These are phyloP conservation scores for Erythrocercus mccallii DNA, from an alignment of 2,113 vertebrate species.

Conservation along the genomic window DNA sequence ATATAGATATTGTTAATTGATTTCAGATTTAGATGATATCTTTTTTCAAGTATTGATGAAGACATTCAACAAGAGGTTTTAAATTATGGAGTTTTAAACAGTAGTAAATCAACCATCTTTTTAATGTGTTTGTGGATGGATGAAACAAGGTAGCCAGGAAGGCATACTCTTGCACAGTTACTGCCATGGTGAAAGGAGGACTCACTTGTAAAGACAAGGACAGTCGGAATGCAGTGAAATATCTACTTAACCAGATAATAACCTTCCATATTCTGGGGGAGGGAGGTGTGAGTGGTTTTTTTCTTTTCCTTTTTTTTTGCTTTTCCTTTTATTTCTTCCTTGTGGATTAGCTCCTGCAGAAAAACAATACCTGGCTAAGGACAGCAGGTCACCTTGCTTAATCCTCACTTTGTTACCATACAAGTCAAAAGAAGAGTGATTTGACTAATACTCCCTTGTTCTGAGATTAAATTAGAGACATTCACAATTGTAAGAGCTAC, in stretches of 20 bases:
- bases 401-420: neutral
- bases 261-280: no score
- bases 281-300: no score
- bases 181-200: neutral
- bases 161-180: neutral
- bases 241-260: neutral
- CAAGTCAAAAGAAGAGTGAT: neutral
- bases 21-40: neutral
- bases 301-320: accelerated
- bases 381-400: neutral
- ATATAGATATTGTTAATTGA: neutral
- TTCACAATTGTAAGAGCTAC: neutral
- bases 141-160: neutral
- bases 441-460: neutral
- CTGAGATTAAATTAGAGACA: neutral
- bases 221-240: neutral
- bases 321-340: neutral
- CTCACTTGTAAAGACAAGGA: neutral
- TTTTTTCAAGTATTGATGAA: neutral
- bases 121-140: neutral
- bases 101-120: neutral
- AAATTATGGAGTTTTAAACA: neutral
- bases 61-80: neutral
- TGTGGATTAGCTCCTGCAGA: neutral
- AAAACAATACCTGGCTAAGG: neutral